These are phyloP conservation scores for Agrypnus murinus DNA, from an alignment of 2,888 invertebrate genomes.

Conservation along the genomic window DNA sequence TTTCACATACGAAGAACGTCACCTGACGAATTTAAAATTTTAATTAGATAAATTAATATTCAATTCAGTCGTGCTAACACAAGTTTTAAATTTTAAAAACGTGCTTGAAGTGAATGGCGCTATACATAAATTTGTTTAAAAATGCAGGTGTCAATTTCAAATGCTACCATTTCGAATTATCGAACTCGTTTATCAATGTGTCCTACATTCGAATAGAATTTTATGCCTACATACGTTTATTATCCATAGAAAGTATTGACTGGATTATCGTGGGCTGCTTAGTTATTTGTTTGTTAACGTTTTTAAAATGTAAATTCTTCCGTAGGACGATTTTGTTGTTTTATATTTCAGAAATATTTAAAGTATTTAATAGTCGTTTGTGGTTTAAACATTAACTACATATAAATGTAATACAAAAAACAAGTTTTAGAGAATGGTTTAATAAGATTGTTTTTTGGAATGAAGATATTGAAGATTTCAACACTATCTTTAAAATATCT, in stretches of 20 bases:
- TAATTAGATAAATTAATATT: slow-evolving; percentile 13
- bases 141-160: slow-evolving; percentile 2
- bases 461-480: too few species aligned
- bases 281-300: neutral
- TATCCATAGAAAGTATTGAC: neutral
- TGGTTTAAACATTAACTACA: neutral
- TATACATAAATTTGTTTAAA: neutral
- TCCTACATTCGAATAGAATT: neutral
- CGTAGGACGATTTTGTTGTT: neutral
- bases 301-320: neutral
- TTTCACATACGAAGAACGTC: neutral
- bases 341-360: neutral
- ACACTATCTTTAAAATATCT: too few species aligned
- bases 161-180: slow-evolving; percentile 16
- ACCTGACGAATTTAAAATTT: slow-evolving; percentile 14
- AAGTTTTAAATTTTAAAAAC: slow-evolving; percentile 1
- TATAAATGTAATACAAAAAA: slow-evolving; percentile 3
- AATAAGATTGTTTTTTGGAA: too few species aligned
- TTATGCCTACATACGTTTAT: too few species aligned
- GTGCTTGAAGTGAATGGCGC: slow-evolving; percentile 2
- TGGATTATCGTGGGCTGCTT: neutral
- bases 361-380: neutral
- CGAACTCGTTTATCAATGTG: slow-evolving; percentile 11
- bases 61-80: slow-evolving; percentile 9
- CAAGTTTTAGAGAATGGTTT: too few species aligned